These are phyloP conservation scores for Gymnocypris eckloni DNA, from an alignment of 2,797 vertebrate species.

Conservation along the genomic window DNA sequence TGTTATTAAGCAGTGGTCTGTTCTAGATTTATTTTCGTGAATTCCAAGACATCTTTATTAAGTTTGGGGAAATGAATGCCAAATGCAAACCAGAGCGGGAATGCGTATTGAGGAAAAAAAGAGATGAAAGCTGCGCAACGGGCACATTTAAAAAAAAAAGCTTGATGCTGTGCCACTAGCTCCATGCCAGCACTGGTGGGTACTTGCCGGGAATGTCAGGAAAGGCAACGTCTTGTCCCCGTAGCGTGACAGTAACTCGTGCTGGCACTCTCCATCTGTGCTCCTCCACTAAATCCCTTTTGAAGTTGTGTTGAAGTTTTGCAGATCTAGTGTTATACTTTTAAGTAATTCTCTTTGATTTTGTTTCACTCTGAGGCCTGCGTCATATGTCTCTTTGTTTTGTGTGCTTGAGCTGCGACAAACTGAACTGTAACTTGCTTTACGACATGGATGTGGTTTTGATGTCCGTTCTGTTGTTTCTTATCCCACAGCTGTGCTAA, in stretches of 20 bases:
- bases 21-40: constrained; percentile 32
- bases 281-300: constrained; percentile 67
- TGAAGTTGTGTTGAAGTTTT: constrained; percentile 72
- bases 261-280: constrained; percentile 75
- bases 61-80: constrained; percentile 56
- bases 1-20: constrained; percentile 11
- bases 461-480: constrained; percentile 24
- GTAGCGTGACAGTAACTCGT: constrained; percentile 65
- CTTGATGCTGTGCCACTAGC: constrained; percentile 53
- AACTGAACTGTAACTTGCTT: constrained; percentile 15
- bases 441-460: constrained; percentile 31
- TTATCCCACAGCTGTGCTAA: constrained; percentile 54
- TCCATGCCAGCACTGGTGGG: constrained; percentile 54
- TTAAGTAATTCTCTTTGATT: constrained; percentile 61
- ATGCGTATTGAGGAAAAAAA: constrained; percentile 60
- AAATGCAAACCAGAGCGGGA: constrained; percentile 74
- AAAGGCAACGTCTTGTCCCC: constrained; percentile 59
- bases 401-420: constrained; percentile 1
- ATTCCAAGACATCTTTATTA: constrained; percentile 48
- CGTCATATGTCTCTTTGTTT: not conserved
- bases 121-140: constrained; percentile 52
- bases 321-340: constrained; percentile 58
- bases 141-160: constrained; percentile 58
- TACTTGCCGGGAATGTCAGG: constrained; percentile 62
- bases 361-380: constrained; percentile 23